Percentiles rank a stretch among this genome's conserved stretches.
phyloP scores from a whole-genome alignment of 2,797 vertebrate species.

The Gymnoscopelus braueri region DNA sequence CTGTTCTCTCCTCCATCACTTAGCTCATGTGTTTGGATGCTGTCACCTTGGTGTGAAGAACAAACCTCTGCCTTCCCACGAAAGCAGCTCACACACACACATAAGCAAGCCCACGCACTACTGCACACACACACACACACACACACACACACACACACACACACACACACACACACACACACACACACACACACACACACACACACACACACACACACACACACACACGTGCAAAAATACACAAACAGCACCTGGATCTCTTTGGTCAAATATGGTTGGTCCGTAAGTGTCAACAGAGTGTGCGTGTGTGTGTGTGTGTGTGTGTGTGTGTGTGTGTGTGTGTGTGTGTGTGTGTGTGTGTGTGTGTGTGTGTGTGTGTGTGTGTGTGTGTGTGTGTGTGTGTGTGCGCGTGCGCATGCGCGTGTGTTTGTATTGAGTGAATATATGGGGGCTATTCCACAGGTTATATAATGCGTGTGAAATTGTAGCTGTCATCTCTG shows the following conservation, averaged over 20 bases:
- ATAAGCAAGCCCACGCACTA: constrained; percentile 25
- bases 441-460: constrained; percentile 26
- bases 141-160: constrained; percentile 24
- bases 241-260: constrained; percentile 38
- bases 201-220: constrained; percentile 15
- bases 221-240: not conserved
- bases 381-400: constrained; percentile 2
- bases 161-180: constrained; percentile 7
- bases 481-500: constrained; percentile 55
- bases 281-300: constrained; percentile 45
- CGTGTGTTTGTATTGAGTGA: not conserved
- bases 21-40: constrained; percentile 64
- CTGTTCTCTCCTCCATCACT: constrained; percentile 29
- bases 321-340: constrained; percentile 20
- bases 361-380: constrained; percentile 13
- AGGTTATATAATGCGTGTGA: constrained; percentile 64
- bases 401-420: constrained; percentile 2
- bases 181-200: constrained; percentile 28
- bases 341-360: constrained; percentile 32
- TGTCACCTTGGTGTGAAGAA: constrained; percentile 67
- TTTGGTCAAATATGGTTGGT: constrained; percentile 38
- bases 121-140: constrained; percentile 27
- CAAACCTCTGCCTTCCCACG: constrained; percentile 65
- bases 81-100: constrained; percentile 17
- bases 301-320: constrained; percentile 13